Evolutionary conservation across 92 coral and sea anemone species (phyloP).

Genomic region (Palythoa grandis): DNA sequence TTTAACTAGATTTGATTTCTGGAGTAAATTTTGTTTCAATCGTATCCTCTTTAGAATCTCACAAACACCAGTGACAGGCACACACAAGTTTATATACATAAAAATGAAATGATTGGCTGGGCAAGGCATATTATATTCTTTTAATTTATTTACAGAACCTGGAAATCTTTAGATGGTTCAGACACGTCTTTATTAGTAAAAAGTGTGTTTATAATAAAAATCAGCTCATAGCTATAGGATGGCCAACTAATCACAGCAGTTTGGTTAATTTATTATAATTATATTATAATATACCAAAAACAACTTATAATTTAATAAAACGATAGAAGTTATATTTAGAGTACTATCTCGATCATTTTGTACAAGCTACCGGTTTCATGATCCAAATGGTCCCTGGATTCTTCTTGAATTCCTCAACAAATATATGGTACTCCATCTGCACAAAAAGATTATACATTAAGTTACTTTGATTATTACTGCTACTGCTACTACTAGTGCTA

Average conservation of each 20-base stretch:
- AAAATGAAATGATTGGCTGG: not conserved
- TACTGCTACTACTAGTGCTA: too few species aligned
- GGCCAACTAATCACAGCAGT: too few species aligned
- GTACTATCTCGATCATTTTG: not conserved
- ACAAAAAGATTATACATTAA: not conserved
- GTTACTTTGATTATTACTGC: too few species aligned
- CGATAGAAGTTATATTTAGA: too few species aligned
- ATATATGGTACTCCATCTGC: slow-evolving; percentile 95
- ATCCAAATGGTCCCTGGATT: slow-evolving; percentile 98
- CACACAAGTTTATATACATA: not conserved
- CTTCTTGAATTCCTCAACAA: slow-evolving; percentile 94
- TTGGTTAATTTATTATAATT: too few species aligned
- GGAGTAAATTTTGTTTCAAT: not conserved
- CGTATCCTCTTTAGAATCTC: not conserved
- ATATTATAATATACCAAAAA: too few species aligned
- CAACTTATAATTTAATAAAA: too few species aligned
- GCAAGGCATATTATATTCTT: not conserved
- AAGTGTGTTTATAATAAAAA: not conserved
- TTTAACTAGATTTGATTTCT: not conserved
- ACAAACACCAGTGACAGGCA: not conserved
- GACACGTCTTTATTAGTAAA: not conserved
- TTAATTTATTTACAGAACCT: not conserved
- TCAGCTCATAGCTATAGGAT: not conserved
- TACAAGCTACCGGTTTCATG: slow-evolving; percentile 84
- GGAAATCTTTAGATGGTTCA: not conserved